A percentile compares a stretch with the other conserved stretches of the same genome.
Conservation (phyloP, 2,797 vertebrate species). For the Menidia menidia region DNA sequence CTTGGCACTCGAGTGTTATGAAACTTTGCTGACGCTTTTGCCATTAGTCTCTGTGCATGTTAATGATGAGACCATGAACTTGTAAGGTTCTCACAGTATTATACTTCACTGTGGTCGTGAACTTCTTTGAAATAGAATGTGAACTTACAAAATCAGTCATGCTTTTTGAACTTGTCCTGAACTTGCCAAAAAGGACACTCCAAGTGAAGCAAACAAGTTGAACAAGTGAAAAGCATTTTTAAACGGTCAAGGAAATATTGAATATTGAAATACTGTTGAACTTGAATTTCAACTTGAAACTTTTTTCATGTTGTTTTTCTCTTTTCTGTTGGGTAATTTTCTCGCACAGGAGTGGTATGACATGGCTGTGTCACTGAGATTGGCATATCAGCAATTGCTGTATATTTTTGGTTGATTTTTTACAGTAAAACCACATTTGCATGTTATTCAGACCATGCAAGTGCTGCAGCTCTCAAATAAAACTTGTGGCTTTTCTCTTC, state of each 20-base stretch:
- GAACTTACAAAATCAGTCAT: neutral
- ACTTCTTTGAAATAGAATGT: conserved; percentile 1
- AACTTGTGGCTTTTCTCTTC: conserved; percentile 37
- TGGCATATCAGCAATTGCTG: neutral
- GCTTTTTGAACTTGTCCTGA: neutral
- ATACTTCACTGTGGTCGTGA: neutral
- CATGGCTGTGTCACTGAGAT: too few species aligned
- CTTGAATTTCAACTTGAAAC: neutral
- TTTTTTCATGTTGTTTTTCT: neutral
- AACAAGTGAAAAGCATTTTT: too few species aligned
- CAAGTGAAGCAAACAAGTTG: too few species aligned
- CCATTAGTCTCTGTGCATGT: conserved; percentile 22
- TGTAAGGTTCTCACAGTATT: conserved; percentile 52
- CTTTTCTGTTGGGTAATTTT: neutral
- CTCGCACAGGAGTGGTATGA: too few species aligned
- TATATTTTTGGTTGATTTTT: neutral
- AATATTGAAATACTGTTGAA: neutral
- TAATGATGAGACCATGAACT: conserved; percentile 25
- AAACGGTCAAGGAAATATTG: too few species aligned
- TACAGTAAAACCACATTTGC: conserved; percentile 3
- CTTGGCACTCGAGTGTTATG: conserved; percentile 15
- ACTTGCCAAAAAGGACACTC: too few species aligned
- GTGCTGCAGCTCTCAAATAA: conserved; percentile 1
- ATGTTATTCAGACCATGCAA: neutral
- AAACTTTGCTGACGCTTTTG: conserved; percentile 9